phyloP scores from a whole-genome alignment of 2,797 vertebrate genomes.

The Atherinosoma microstoma region DNA sequence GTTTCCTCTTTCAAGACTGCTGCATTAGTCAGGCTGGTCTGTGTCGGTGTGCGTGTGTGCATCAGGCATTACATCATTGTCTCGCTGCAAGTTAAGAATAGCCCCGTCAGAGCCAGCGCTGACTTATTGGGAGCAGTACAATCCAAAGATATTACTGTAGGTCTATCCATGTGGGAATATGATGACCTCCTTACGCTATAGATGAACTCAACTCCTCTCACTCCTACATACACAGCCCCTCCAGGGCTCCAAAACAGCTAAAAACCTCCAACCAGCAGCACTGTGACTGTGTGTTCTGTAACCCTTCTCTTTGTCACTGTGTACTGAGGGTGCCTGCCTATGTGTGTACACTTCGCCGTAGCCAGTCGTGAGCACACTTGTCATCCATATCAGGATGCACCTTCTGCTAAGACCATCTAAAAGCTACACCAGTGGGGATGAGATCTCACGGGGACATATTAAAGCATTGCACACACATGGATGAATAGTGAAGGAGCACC shows the following conservation, averaged over 20 bases:
- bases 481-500: conserved; percentile 64
- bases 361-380: conserved; percentile 56
- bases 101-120: conserved; percentile 81
- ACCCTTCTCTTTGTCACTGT: conserved; percentile 44
- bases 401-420: conserved; percentile 70
- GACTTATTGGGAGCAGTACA: conserved; percentile 86
- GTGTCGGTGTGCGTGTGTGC: conserved; percentile 77
- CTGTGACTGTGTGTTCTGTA: conserved; percentile 47
- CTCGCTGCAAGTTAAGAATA: conserved; percentile 84
- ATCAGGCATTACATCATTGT: conserved; percentile 85
- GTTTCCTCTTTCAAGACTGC: conserved; percentile 83
- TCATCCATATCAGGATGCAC: conserved; percentile 70
- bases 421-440: conserved; percentile 59
- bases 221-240: conserved; percentile 67
- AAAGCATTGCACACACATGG: conserved; percentile 63
- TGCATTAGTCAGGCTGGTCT: conserved; percentile 82
- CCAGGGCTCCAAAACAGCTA: conserved; percentile 63
- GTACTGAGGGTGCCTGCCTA: conserved; percentile 53
- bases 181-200: conserved; percentile 84
- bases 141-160: conserved; percentile 86
- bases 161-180: conserved; percentile 83
- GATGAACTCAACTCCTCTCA: conserved; percentile 78
- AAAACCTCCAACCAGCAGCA: conserved; percentile 64
- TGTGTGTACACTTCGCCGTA: conserved; percentile 48
- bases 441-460: conserved; percentile 67